Conservation (phyloP, 2,113 vertebrate species). For the Salvelinus namaycush region DNA sequence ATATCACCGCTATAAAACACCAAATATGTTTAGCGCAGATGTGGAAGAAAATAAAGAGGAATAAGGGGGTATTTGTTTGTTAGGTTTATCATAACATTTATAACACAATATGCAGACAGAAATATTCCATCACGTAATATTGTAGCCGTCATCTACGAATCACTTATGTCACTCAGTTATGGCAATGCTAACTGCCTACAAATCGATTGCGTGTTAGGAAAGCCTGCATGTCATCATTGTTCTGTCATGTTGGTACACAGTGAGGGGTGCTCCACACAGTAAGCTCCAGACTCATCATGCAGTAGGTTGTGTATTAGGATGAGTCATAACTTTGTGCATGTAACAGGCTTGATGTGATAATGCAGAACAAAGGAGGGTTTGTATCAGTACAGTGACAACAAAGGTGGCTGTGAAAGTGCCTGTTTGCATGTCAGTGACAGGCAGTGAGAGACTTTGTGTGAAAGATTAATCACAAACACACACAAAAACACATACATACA, state of each 20-base stretch:
- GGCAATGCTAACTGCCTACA: too few species aligned
- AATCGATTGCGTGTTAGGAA: too few species aligned
- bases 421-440: too few species aligned
- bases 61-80: too few species aligned
- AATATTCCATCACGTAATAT: not conserved
- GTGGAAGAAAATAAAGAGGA: too few species aligned
- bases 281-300: slow-evolving; percentile 6
- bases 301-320: slow-evolving; percentile 5
- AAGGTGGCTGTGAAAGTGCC: not conserved
- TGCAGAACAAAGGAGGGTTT: slow-evolving; percentile 16
- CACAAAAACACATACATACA: not conserved
- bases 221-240: too few species aligned
- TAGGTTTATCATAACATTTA: too few species aligned
- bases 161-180: too few species aligned
- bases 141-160: too few species aligned
- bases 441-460: too few species aligned
- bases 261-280: not conserved
- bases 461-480: not conserved
- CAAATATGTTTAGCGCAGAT: too few species aligned
- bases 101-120: not conserved
- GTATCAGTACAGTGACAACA: slow-evolving; percentile 34
- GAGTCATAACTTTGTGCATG: slow-evolving; percentile 46
- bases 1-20: too few species aligned
- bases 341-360: slow-evolving; percentile 12
- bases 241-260: not conserved